Conservation (phyloP, 92 coral and sea anemone species). For the Pocillopora grandis region DNA sequence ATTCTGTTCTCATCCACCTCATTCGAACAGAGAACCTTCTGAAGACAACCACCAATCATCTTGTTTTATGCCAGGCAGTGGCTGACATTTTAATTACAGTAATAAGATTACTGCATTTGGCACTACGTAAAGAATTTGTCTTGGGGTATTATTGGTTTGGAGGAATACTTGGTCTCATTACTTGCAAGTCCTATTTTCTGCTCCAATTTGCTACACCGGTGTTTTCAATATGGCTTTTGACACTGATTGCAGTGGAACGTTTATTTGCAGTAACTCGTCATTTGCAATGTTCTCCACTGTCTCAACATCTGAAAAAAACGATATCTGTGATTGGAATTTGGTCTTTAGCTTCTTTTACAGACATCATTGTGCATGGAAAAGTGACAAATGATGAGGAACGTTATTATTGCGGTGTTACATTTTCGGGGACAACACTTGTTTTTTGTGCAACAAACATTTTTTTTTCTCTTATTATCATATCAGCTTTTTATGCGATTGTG, state of each 20-base stretch:
- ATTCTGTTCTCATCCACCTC: no score
- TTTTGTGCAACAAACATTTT: background rate
- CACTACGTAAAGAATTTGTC: no score
- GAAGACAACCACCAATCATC: no score
- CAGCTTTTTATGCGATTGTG: background rate
- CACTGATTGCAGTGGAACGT: slow-evolving; percentile 7
- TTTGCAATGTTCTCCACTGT: background rate
- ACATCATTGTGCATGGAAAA: background rate
- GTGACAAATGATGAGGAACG: background rate
- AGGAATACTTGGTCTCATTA: background rate
- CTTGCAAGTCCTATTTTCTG: background rate
- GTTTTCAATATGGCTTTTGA: slow-evolving; percentile 16
- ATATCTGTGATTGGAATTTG: background rate
- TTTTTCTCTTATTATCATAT: background rate
- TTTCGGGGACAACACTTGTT: background rate
- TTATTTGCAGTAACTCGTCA: slow-evolving; percentile 17
- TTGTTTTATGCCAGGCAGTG: no score
- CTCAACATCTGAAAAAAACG: slow-evolving; percentile 11
- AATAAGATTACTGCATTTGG: no score
- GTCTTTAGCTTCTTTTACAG: background rate
- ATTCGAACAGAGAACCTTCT: no score
- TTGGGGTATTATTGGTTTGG: background rate
- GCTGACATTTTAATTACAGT: no score
- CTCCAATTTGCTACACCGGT: background rate
- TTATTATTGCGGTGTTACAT: background rate